Evolutionary conservation across 1,140 invertebrate genomes (phyloP), one percentile per base, ranked within the genome.

Genomic region (Popillia japonica): DNA sequence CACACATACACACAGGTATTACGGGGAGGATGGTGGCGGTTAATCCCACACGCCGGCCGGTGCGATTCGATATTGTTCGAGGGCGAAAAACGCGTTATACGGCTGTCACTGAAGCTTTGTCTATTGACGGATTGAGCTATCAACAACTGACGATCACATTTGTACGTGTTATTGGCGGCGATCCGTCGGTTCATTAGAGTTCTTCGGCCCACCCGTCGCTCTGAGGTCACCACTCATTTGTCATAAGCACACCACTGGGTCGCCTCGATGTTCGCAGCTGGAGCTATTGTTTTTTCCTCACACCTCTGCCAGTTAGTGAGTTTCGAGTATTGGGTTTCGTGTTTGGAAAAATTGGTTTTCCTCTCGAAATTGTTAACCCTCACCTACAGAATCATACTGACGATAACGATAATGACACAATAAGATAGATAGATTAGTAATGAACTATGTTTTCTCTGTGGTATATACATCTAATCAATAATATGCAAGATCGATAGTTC

Each of bases 61-160:
- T 14, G 64, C 77, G 74, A 78, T 74, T 82, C 81, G 78, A 80
- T 82, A 82, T 82, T 82, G 80, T 82, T 83, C 77, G 20, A 77
- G 73, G 80, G 75, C 79, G 61, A 68, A 68, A 68, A 55, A 72
- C 75, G 73, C 77, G 79, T 81, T 80, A 78, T 80, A 77, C 80
- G 78, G 78, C 83, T 82, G 81, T 83, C 83, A 79, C 77, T 76
- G 55, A 41, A 68, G 77, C 75, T 80, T 83, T 83, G 83, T 83
- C 73, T 78, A 74, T 80, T 85, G 84, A 85, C 83, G 79, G 82
- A 85, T 85, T 82, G 84, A 85, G 84, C 84, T 83, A 85, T 85
- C 84, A 85, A 79, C 81, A 78, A 80, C 81, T 84, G 84, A 85
- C 82, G 83, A 83, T 78, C 81, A 77, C 82, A 83, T 83, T 84